Evolutionary conservation across 2,113 vertebrate species (phyloP).

Genomic region (Regulus satrapa): DNA sequence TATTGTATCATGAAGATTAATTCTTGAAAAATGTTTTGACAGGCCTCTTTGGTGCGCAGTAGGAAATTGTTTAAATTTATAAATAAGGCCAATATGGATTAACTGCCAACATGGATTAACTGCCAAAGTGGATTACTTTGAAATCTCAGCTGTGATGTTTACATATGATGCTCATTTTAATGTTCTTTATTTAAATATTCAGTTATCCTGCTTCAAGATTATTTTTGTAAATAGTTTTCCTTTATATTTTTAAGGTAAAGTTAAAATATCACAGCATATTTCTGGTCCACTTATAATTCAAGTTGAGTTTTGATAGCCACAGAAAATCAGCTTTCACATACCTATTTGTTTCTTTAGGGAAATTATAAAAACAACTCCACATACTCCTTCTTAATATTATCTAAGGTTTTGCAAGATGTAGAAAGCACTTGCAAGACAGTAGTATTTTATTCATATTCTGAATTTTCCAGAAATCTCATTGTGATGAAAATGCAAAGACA

Average conservation of each 20-base stretch:
- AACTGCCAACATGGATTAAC: not conserved
- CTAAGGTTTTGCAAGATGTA: conserved; percentile 7
- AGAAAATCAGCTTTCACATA: not conserved
- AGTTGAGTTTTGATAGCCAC: not conserved
- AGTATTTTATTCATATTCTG: not conserved
- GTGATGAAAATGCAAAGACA: not conserved
- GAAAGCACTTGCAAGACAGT: not conserved
- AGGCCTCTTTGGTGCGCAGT: not conserved
- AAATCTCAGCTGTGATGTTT: not conserved
- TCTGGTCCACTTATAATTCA: not conserved
- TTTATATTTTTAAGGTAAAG: not conserved
- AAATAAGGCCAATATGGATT: not conserved
- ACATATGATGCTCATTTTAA: not conserved
- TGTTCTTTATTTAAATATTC: not conserved
- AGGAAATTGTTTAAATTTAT: not conserved
- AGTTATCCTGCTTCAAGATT: not conserved
- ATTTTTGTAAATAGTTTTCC: not conserved
- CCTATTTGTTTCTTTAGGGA: conserved; percentile 32
- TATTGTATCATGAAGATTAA: not conserved
- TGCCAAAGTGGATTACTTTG: not conserved
- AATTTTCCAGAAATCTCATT: not conserved
- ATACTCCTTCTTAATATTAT: not conserved
- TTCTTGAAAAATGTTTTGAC: not conserved
- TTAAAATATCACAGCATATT: not conserved
- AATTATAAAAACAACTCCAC: not conserved